Conservation (phyloP, 2,797 vertebrate species). For the Squalus acanthias region DNA sequence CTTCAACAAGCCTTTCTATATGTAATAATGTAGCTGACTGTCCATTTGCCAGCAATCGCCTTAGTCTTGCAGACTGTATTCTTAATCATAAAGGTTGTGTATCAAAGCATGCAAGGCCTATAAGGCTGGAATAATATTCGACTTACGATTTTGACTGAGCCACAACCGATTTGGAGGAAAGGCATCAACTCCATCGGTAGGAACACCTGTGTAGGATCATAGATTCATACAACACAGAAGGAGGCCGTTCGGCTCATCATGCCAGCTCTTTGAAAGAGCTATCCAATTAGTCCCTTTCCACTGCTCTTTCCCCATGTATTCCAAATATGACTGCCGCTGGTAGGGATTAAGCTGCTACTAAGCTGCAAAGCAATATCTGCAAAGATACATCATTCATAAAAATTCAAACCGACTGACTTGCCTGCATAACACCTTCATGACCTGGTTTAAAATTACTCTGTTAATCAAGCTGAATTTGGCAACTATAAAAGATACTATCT, state of each 20-base stretch:
- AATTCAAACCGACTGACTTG: not conserved
- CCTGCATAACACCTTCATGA: not conserved
- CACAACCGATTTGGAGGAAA: not conserved
- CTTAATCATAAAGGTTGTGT: not conserved
- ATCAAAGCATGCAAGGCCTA: not conserved
- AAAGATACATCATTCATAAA: not conserved
- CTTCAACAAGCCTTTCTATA: not conserved
- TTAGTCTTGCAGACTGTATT: not conserved
- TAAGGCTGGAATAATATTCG: not conserved
- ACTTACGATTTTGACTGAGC: not conserved
- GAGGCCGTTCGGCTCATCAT: not conserved
- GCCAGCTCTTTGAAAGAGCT: not conserved
- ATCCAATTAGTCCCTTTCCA: not conserved
- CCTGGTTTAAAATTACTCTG: not conserved
- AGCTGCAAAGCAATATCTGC: not conserved
- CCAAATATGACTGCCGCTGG: not conserved
- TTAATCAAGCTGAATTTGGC: slow-evolving; percentile 2
- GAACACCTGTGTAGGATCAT: too few relatives aligned
- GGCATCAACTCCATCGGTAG: not conserved
- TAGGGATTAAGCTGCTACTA: not conserved
- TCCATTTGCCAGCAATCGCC: not conserved
- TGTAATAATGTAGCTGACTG: not conserved
- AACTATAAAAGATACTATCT: not conserved
- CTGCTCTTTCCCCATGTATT: not conserved
- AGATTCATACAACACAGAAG: not conserved